Conservation (phyloP, 2,113 vertebrate genomes). For the Petroica traversi region DNA sequence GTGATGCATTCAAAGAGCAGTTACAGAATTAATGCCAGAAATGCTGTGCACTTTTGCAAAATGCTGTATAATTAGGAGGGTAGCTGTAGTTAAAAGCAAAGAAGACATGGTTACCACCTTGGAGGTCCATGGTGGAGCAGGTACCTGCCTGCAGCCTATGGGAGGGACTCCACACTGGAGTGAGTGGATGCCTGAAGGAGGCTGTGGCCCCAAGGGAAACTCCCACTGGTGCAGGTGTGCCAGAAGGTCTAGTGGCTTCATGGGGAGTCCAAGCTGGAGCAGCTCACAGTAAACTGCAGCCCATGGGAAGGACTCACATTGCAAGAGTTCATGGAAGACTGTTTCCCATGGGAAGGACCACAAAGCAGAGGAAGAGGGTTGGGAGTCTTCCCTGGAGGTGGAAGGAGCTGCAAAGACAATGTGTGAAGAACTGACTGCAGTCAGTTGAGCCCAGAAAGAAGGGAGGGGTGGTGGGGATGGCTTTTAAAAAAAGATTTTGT, state of each 20-base stretch:
- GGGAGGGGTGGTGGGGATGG: fast-evolving
- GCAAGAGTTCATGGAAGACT: neutral
- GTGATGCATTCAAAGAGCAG: neutral
- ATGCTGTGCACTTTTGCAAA: neutral
- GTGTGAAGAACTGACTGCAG: neutral
- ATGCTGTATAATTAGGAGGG: neutral
- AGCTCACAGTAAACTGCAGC: neutral
- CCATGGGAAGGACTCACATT: neutral
- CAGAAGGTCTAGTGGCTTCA: neutral
- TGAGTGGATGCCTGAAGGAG: neutral
- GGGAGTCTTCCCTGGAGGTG: too few relatives aligned
- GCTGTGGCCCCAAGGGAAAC: neutral
- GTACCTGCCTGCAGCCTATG: too few relatives aligned
- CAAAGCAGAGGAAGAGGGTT: neutral
- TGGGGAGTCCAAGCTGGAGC: neutral
- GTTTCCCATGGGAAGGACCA: neutral
- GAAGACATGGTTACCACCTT: neutral
- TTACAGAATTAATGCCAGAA: neutral
- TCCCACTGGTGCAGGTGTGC: neutral
- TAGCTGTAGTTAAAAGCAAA: neutral
- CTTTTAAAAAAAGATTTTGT: neutral
- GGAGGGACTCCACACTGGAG: neutral
- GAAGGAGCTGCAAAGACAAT: neutral
- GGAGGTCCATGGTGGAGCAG: neutral
- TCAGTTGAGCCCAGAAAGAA: fast-evolving